These are phyloP conservation scores for Trimorus sp. DNA, from an alignment of 2,888 invertebrate species.

Conservation along the genomic window DNA sequence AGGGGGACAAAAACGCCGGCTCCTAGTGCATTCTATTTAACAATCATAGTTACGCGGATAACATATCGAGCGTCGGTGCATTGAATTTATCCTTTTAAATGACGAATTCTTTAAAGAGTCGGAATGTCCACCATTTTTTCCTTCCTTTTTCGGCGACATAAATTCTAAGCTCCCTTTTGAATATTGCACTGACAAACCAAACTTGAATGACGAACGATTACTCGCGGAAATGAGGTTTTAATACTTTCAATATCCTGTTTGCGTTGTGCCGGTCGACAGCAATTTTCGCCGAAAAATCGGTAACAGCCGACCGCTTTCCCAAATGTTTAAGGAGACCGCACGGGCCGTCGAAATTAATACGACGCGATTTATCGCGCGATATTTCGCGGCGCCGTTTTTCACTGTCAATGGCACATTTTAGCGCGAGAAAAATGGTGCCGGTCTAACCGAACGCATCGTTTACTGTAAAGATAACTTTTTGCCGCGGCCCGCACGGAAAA, in stretches of 20 bases:
- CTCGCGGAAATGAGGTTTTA: constrained; percentile 10
- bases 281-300: constrained; percentile 9
- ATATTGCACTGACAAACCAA: constrained; percentile 28
- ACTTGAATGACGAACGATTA: constrained; percentile 15
- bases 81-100: constrained; percentile 38
- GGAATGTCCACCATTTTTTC: not conserved
- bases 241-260: constrained; percentile 26
- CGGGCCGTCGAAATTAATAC: constrained; percentile 26
- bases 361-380: constrained; percentile 24
- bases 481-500: too few species aligned
- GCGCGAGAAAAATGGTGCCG: constrained; percentile 28
- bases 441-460: constrained; percentile 15
- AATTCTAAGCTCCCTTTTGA: constrained; percentile 32
- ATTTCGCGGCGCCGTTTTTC: constrained; percentile 33
- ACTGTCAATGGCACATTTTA: constrained; percentile 50
- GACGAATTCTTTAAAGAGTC: constrained; percentile 25
- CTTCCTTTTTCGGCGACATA: constrained; percentile 12
- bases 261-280: constrained; percentile 11
- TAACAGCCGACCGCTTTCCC: not conserved
- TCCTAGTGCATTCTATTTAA: constrained; percentile 42
- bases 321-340: constrained; percentile 4
- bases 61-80: constrained; percentile 21
- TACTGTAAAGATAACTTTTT: not conserved
- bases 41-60: constrained; percentile 35
- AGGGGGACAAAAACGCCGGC: constrained; percentile 7